Base-by-base conservation (phyloP, 2,888 invertebrate genomes). In the Leptopilina myrica region DNA sequence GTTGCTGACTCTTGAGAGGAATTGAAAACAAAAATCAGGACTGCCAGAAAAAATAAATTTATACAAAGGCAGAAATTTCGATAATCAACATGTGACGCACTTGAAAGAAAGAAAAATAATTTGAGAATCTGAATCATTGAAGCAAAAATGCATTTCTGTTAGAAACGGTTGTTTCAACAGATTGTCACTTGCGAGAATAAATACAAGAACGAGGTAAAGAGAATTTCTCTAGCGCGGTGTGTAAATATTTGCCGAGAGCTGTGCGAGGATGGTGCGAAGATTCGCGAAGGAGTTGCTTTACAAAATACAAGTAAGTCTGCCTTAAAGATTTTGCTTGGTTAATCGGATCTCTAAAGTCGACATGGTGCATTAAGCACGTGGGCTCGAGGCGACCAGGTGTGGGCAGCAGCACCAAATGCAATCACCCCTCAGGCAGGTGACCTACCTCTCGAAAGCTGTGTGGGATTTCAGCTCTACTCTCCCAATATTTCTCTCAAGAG, bases 361-460 rank as follows among this genome's bases (percentile, higher is more conserved):
- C 46, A 67, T 15, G 43, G 46, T 43, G 46, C 67, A 67, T 67
- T 67, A 67, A 20, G 46, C 67, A 67, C 67, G 67, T 67, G 67
- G 67, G 67, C 67, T 67, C 15, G 20, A 67, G 67, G 67, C 46
- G 49, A 40, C 64, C 49, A 75, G 49, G 75, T 69, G 78, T 78
- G 78, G 78, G 78, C n/a, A 65, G 75, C 46, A 33, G 75, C 46
- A 33, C 64, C 69, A 59, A 78, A 78, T 62, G 78, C 78, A 78
- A 78, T 78, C 65, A 75, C 49, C 75, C 78, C 67, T 53, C 62
- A 46, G 75, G 78, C 75, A 75, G 78, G 78, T 78, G 78, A 78
- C 78, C 78, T 78, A 78, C 75, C 78, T 78, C 64, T 78, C 64
- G 62, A 59, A 15, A 64, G 66, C 49, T 64, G 64, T 64, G 64